Evolutionary conservation across 2,888 invertebrate species (phyloP).

Genomic region (Cyclophora albipunctata): DNA sequence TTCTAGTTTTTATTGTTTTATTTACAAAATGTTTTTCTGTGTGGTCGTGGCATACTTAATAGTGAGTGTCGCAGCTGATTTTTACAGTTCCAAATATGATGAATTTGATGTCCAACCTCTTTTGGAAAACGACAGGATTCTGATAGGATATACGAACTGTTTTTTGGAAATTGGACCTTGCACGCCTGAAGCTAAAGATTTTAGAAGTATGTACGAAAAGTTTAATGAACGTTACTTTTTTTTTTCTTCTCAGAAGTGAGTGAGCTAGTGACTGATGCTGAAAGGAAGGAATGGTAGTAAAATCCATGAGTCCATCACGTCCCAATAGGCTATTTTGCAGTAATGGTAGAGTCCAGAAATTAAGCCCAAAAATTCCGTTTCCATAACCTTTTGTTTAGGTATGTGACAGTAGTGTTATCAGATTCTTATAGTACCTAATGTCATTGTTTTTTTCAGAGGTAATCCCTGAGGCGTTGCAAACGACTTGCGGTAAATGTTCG

Average conservation of each 20-base stretch:
- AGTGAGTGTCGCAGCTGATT: conserved; percentile 40
- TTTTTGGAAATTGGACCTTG: conserved; percentile 80
- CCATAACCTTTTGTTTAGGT: background rate
- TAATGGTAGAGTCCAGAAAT: background rate
- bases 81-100: conserved; percentile 81
- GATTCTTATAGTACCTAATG: no score
- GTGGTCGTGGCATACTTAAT: conserved; percentile 21
- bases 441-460: conserved; percentile 63
- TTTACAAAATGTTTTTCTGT: conserved; percentile 4
- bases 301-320: background rate
- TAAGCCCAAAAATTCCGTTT: background rate
- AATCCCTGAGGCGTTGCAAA: conserved; percentile 81
- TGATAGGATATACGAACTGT: conserved; percentile 81
- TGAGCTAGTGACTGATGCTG: background rate
- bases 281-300: background rate
- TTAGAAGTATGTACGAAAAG: conserved; percentile 77
- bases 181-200: conserved; percentile 82
- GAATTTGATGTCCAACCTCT: conserved; percentile 82
- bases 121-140: conserved; percentile 79
- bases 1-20: no score
- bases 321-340: no score
- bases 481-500: conserved; percentile 80
- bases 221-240: background rate
- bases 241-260: background rate
- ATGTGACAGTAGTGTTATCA: background rate